A percentile compares a stretch with the other conserved stretches of the same genome.
phyloP scores from a whole-genome alignment of 1,140 invertebrate genomes.

The Maconellicoccus hirsutus region DNA sequence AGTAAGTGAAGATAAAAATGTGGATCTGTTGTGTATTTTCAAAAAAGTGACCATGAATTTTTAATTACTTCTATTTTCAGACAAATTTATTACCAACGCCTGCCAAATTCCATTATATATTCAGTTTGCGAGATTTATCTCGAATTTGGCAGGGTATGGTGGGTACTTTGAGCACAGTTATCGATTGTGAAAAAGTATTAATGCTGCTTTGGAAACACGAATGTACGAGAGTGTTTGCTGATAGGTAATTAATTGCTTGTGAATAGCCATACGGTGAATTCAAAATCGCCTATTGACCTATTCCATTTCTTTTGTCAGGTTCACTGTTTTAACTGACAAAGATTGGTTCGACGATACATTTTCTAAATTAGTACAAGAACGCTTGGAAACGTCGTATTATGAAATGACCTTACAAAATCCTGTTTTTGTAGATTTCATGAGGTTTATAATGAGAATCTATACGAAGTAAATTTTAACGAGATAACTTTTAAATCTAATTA shows the following conservation, averaged over 20 bases:
- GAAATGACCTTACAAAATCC: conserved; percentile 58
- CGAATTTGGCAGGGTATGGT: conserved; percentile 96
- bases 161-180: conserved; percentile 73
- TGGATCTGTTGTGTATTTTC: neutral
- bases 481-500: neutral
- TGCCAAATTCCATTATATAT: conserved; percentile 95
- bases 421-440: conserved; percentile 88
- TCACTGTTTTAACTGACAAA: conserved; percentile 64
- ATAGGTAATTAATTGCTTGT: conserved; percentile 43
- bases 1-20: conserved; percentile 31
- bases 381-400: conserved; percentile 52
- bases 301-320: conserved; percentile 44
- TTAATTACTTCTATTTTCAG: conserved; percentile 30
- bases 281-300: conserved; percentile 7
- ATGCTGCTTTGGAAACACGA: conserved; percentile 93
- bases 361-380: conserved; percentile 46
- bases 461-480: neutral
- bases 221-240: conserved; percentile 80
- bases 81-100: conserved; percentile 78
- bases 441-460: conserved; percentile 37
- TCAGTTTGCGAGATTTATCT: conserved; percentile 85
- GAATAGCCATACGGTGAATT: neutral
- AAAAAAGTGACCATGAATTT: no score
- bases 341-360: conserved; percentile 66
- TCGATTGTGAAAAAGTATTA: conserved; percentile 64